Percentiles rank a stretch among this genome's conserved stretches.
Conservation (phyloP, 2,888 invertebrate genomes). For the Hypomecis punctinalis region DNA sequence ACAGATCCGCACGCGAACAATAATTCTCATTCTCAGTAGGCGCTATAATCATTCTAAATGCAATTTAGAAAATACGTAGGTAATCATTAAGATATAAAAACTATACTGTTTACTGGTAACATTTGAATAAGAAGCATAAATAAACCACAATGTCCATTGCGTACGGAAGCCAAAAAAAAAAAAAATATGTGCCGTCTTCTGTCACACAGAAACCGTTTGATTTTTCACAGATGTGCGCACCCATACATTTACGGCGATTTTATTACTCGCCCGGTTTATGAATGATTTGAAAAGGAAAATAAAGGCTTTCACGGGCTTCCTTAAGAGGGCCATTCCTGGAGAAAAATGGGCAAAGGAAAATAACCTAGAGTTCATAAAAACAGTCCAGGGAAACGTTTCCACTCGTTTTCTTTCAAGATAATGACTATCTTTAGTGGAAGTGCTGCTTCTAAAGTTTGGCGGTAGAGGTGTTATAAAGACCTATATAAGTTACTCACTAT, state of each 20-base stretch:
- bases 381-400: conserved; percentile 7
- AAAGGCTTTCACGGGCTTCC: conserved; percentile 27
- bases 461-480: background rate
- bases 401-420: conserved; percentile 7
- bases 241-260: conserved; percentile 17
- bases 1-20: too few species aligned
- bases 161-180: background rate
- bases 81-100: too few species aligned
- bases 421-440: conserved; percentile 6
- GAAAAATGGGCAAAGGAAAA: conserved; percentile 30
- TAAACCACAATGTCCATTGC: too few species aligned
- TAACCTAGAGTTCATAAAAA: conserved; percentile 25
- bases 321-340: conserved; percentile 25
- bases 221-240: conserved; percentile 2
- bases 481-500: too few species aligned
- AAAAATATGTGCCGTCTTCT: background rate
- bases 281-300: conserved; percentile 34
- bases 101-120: too few species aligned
- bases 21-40: too few species aligned
- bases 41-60: too few species aligned
- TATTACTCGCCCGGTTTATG: conserved; percentile 29
- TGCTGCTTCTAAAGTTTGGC: conserved; percentile 1
- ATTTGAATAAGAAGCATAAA: too few species aligned
- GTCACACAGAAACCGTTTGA: background rate
- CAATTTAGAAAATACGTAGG: too few species aligned